Conservation (phyloP, 2,113 vertebrate genomes). For the Crotalus horridus region DNA sequence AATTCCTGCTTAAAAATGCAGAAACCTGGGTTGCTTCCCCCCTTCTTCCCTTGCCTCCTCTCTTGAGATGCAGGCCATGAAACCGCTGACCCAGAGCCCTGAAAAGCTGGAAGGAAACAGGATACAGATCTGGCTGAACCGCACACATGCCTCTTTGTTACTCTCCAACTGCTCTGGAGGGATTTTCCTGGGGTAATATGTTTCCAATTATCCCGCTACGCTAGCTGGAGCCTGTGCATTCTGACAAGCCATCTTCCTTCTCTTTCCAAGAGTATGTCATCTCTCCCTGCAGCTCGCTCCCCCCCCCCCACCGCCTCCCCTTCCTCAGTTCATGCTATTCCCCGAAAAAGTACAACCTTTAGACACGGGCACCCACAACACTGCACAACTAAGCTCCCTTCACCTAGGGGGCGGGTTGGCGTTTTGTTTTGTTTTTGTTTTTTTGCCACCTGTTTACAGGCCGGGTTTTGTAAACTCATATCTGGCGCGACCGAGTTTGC, state of each 20-base stretch:
- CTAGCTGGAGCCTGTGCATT: neutral
- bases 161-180: conserved; percentile 21
- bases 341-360: neutral
- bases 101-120: conserved; percentile 25
- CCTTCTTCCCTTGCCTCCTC: neutral
- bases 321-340: neutral
- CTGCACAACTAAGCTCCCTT: neutral
- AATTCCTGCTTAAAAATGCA: neutral
- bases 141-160: conserved; percentile 24
- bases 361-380: neutral
- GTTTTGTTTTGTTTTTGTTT: too few relatives aligned
- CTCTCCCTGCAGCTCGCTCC: neutral
- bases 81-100: conserved; percentile 17
- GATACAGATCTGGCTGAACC: conserved; percentile 4
- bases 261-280: conserved; percentile 13
- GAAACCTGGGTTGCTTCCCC: neutral
- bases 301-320: neutral
- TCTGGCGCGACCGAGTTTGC: neutral
- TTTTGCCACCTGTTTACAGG: conserved; percentile 20
- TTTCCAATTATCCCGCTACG: conserved; percentile 25
- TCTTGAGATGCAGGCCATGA: neutral
- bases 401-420: neutral
- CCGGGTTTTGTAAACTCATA: neutral
- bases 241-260: neutral
- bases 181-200: conserved; percentile 19